These are phyloP conservation scores for Calliphora vomitoria DNA, from an alignment of 2,888 invertebrate genomes.

Conservation along the genomic window DNA sequence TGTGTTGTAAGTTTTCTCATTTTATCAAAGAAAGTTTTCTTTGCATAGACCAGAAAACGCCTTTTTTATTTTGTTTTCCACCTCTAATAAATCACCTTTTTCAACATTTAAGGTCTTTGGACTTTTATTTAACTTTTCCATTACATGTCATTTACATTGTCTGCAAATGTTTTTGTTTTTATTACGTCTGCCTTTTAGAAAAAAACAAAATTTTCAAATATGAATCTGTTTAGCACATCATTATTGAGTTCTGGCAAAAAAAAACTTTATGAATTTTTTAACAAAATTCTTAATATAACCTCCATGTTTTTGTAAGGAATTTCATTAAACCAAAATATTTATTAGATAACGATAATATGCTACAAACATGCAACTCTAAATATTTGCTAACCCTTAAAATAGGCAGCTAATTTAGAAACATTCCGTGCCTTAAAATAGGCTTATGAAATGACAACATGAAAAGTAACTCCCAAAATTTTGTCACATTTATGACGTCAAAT, in stretches of 20 bases:
- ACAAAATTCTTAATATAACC: background rate
- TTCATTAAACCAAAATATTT: too few relatives aligned
- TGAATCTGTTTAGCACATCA: background rate
- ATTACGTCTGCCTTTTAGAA: background rate
- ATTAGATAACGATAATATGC: too few relatives aligned
- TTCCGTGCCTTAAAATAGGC: background rate
- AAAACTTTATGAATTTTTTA: background rate
- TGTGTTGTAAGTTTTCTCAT: too few relatives aligned
- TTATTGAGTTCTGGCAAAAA: background rate
- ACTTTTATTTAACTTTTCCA: background rate
- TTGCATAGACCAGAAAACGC: too few relatives aligned
- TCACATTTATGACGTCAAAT: too few relatives aligned
- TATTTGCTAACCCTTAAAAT: background rate
- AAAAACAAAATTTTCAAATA: background rate
- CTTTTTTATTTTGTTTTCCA: too few relatives aligned
- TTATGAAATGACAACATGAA: background rate
- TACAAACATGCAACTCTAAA: too few relatives aligned
- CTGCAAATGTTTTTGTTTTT: background rate
- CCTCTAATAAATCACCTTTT: too few relatives aligned
- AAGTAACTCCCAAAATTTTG: background rate
- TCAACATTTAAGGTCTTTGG: too few relatives aligned
- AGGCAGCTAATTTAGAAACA: background rate
- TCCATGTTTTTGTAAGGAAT: too few relatives aligned
- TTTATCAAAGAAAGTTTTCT: too few relatives aligned
- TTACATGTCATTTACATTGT: background rate